phyloP scores from a whole-genome alignment of 2,797 vertebrate species.

The Antennarius maculatus region DNA sequence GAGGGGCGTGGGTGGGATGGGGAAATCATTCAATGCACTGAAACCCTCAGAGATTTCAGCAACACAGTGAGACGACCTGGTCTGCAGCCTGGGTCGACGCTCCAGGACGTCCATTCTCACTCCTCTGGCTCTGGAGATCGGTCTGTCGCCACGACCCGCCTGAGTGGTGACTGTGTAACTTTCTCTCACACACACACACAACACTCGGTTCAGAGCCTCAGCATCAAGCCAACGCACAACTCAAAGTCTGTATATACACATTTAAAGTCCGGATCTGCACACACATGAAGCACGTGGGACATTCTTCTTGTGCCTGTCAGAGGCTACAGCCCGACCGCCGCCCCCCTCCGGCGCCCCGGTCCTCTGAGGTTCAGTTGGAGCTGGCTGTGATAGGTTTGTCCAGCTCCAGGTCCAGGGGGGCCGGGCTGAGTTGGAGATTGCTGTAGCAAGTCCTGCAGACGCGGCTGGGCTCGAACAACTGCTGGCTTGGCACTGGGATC shows the following conservation, averaged over 20 bases:
- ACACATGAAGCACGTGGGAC: slow-evolving; percentile 59
- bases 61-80: slow-evolving; percentile 41
- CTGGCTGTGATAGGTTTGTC: slow-evolving; percentile 93
- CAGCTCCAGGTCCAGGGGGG: slow-evolving; percentile 88
- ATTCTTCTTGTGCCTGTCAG: slow-evolving; percentile 54
- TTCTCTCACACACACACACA: slow-evolving; percentile 1
- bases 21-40: slow-evolving; percentile 14
- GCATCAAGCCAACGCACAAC: slow-evolving; percentile 39
- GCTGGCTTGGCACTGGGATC: slow-evolving; percentile 97
- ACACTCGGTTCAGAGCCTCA: slow-evolving; percentile 46
- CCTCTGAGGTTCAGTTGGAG: slow-evolving; percentile 84
- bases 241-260: slow-evolving; percentile 55
- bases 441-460: slow-evolving; percentile 94
- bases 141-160: slow-evolving; percentile 28
- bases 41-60: slow-evolving; percentile 42
- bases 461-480: slow-evolving; percentile 94
- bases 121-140: slow-evolving; percentile 32
- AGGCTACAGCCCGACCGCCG: slow-evolving; percentile 2
- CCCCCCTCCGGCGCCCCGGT: slow-evolving; percentile 5
- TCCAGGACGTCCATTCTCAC: slow-evolving; percentile 54
- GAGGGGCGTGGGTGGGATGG: slow-evolving; percentile 6
- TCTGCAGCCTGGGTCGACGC: slow-evolving; percentile 43
- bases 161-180: slow-evolving; percentile 5
- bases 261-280: slow-evolving; percentile 38
- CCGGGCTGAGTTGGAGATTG: slow-evolving; percentile 84